These are phyloP conservation scores for Apostichopus parvimensis DNA, from an alignment of 35 echinoderm and acorn worm species.

Conservation along the genomic window DNA sequence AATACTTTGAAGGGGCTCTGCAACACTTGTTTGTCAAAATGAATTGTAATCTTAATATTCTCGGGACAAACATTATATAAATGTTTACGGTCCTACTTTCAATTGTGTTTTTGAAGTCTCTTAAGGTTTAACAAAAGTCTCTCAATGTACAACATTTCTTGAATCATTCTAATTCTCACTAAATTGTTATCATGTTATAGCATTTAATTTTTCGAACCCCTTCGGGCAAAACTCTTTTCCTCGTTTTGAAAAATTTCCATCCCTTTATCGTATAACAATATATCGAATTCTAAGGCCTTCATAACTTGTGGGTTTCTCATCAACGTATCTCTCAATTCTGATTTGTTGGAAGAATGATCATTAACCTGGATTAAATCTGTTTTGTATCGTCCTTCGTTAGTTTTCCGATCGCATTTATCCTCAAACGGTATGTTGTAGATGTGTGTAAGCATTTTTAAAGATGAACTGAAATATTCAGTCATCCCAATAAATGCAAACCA, in stretches of 20 bases:
- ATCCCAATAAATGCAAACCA: constrained; percentile 40
- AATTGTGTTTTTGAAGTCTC: no score
- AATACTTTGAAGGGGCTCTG: no score
- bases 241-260: constrained; percentile 28
- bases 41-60: no score
- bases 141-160: no score
- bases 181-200: no score
- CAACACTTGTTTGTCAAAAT: no score
- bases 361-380: not conserved
- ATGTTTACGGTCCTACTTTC: no score
- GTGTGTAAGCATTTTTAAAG: not conserved
- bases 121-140: no score
- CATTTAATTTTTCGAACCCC: not conserved
- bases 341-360: not conserved
- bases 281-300: constrained; percentile 8
- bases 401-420: not conserved
- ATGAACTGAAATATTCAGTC: constrained; percentile 7
- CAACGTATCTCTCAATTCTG: not conserved
- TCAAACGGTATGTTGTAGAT: not conserved
- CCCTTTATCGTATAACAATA: not conserved
- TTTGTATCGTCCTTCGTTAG: not conserved
- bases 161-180: no score
- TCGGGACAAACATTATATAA: no score
- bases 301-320: not conserved
- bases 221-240: not conserved